These are phyloP conservation scores for Tetramorium alpestre DNA, from an alignment of 1,140 invertebrate species.

Conservation along the genomic window DNA sequence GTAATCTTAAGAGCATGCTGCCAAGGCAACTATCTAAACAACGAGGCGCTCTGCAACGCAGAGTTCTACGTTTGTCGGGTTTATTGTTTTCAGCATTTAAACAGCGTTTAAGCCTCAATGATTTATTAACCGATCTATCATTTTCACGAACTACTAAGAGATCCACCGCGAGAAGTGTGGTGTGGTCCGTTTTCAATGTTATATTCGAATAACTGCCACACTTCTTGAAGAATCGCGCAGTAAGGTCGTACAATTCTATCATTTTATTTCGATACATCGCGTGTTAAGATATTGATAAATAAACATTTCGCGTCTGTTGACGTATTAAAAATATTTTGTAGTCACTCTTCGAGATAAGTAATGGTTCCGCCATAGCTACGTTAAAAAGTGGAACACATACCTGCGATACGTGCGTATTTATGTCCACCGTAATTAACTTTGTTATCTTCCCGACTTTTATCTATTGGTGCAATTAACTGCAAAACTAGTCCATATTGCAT, in stretches of 20 bases:
- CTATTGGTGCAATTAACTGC: constrained; percentile 48
- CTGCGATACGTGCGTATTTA: constrained; percentile 22
- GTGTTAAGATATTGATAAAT: neutral
- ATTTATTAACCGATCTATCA: constrained; percentile 56
- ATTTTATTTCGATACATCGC: neutral
- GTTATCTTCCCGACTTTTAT: constrained; percentile 47
- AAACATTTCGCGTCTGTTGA: neutral
- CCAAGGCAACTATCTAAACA: constrained; percentile 20
- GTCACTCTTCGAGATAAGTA: constrained; percentile 10
- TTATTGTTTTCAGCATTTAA: constrained; percentile 42
- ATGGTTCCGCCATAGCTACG: neutral
- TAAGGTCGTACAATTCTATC: too few relatives aligned
- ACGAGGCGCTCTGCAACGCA: neutral
- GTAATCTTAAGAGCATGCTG: constrained; percentile 19
- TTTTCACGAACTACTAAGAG: neutral
- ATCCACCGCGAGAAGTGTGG: neutral
- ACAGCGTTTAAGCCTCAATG: constrained; percentile 11
- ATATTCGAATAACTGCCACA: neutral
- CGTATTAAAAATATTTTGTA: neutral
- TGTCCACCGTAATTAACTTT: constrained; percentile 21
- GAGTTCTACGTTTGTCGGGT: neutral
- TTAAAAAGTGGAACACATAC: constrained; percentile 24
- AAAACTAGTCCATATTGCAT: neutral
- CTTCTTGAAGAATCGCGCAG: neutral
- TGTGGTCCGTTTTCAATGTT: neutral